Evolutionary conservation across 2,113 vertebrate genomes (phyloP), one percentile per base, ranked within the genome.

Genomic region (Tylochromis polylepis): DNA sequence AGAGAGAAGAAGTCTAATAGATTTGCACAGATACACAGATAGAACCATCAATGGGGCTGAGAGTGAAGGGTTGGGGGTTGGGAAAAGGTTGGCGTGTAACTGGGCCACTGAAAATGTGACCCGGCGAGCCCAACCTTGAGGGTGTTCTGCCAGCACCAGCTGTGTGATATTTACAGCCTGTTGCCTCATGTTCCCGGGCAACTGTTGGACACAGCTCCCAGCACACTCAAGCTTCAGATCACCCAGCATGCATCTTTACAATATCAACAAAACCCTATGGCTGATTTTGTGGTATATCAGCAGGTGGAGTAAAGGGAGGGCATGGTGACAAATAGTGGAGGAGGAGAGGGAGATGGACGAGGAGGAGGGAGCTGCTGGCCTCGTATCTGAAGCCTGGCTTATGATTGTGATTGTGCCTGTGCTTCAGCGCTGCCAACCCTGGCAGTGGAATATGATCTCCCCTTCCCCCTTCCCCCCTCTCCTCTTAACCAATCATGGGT

Each of bases 91-190:
- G 57, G 83, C 38, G 16, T 87, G 82, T 83, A 90, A 88, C 82
- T 84, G 85, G 89, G 90, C 83, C 11, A 36, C 85, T 90, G 89
- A 88, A 89, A 92, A 92, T 90, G 77, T 91, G 90, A 86, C 89
- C 88, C 88, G 56, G 46, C 36, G 82, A 85, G 93, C 92, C 94
- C 95, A 96, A 94, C 96, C 96, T 96, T 95, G 93, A 95, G 93
- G 88, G 79, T 93, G 93, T 94, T 92, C 93, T 94, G 94, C 93
- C 96, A 95, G 93, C 93, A 95, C 95, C 95, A 96, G 95, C 95
- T 96, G 95, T 89, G 86, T 90, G 94, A 94, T 96, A 95, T 96
- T 97, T 97, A 95, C 95, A 94, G 96, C 91, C 92, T 94, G 95
- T 95, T 95, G 94, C 94, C 87, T 94, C 93, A 93, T 93, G 91